Percentiles rank a stretch among this genome's conserved stretches.
Evolutionary conservation across 2,888 invertebrate species (phyloP).

Genomic region (Sminthurinus aureus): DNA sequence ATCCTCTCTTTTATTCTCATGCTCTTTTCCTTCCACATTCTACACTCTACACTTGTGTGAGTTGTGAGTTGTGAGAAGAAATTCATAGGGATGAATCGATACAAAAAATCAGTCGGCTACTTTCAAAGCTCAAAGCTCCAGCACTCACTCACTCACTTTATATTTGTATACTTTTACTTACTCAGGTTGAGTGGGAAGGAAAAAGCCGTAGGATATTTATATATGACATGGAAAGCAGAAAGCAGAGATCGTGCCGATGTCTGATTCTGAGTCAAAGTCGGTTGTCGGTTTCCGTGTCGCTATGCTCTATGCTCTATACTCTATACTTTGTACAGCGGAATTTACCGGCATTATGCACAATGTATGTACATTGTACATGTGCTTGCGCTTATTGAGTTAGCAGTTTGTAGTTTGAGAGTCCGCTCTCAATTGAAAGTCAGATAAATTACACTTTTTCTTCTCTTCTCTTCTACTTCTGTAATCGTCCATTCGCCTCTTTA

Average conservation of each 20-base stretch:
- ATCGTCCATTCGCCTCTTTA: background rate
- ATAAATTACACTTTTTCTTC: background rate
- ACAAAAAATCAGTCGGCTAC: background rate
- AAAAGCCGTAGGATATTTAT: conserved; percentile 14
- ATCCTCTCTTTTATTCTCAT: background rate
- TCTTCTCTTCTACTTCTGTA: background rate
- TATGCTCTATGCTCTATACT: background rate
- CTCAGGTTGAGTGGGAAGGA: background rate
- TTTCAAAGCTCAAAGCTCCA: background rate
- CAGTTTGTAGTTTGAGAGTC: no score
- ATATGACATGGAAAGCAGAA: conserved; percentile 17
- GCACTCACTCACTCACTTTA: conserved; percentile 3
- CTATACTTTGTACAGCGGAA: background rate
- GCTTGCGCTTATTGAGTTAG: no score
- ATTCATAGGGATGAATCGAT: background rate
- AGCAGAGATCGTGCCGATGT: background rate
- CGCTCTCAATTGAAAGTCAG: background rate
- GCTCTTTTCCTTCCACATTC: background rate
- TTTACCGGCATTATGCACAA: background rate
- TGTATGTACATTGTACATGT: background rate
- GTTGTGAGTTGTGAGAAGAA: background rate
- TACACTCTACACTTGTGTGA: background rate
- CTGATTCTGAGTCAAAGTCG: no score
- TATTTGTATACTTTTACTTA: background rate
- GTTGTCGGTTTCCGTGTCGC: background rate